A percentile compares a stretch with the other conserved stretches of the same genome.
phyloP scores from a whole-genome alignment of 2,113 vertebrate species.

The Steatornis caripensis region DNA sequence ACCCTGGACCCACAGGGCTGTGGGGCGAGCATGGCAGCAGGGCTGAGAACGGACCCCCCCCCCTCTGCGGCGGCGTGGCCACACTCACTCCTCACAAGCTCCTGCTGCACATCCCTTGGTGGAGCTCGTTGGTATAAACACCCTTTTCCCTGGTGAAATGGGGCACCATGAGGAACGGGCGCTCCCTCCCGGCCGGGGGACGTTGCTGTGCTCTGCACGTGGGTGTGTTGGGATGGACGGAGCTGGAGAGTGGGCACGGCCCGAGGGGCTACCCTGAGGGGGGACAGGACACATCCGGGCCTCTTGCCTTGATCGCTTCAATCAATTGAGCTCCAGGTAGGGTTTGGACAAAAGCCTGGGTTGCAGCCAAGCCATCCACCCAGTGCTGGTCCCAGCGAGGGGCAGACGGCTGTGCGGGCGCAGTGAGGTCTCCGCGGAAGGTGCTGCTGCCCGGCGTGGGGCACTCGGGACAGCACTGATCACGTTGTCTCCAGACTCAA shows the following conservation, averaged over 20 bases:
- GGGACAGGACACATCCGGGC: neutral
- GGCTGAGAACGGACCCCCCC: neutral
- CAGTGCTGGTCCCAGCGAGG: neutral
- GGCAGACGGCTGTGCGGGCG: fast-evolving
- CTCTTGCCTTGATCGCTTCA: neutral
- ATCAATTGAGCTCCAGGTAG: too few relatives aligned
- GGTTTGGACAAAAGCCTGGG: neutral
- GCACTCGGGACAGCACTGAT: fast-evolving
- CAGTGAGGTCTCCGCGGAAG: neutral
- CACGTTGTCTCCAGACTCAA: fast-evolving
- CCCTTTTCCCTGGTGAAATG: neutral
- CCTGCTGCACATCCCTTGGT: neutral
- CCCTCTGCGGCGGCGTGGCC: fast-evolving
- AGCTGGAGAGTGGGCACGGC: neutral
- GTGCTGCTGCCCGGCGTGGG: neutral
- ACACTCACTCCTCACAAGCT: neutral
- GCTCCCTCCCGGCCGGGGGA: neutral
- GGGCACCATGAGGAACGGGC: fast-evolving
- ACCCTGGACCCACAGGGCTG: fast-evolving
- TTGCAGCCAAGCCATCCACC: neutral
- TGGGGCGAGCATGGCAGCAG: neutral
- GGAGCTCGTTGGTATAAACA: neutral
- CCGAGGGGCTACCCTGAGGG: fast-evolving
- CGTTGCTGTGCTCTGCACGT: fast-evolving
- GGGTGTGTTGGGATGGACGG: neutral